Percentiles rank a stretch among this genome's conserved stretches.
These are phyloP conservation scores for Zelostemma sp. DNA, from an alignment of 1,140 invertebrate genomes.

Conservation along the genomic window DNA sequence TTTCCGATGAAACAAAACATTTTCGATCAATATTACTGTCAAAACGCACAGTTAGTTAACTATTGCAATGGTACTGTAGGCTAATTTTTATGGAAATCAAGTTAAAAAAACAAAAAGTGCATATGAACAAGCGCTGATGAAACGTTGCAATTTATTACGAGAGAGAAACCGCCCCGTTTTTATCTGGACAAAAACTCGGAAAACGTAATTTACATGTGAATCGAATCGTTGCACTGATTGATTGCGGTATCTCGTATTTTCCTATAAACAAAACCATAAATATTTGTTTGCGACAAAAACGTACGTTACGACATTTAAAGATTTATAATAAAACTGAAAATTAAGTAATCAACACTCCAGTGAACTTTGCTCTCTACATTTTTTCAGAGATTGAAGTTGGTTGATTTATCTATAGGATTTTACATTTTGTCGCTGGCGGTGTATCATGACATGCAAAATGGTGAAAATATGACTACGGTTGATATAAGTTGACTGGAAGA, in stretches of 20 bases:
- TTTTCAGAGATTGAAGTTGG: too few relatives aligned
- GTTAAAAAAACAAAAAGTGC: constrained; percentile 30
- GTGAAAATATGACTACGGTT: too few relatives aligned
- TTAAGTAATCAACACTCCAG: too few relatives aligned
- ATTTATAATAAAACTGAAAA: too few relatives aligned
- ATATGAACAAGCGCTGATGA: constrained; percentile 36
- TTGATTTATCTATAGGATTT: too few relatives aligned
- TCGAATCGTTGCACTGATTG: constrained; percentile 22
- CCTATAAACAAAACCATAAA: too few relatives aligned
- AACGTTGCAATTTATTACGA: constrained; percentile 9
- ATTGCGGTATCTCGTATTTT: constrained; percentile 24
- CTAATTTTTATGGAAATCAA: constrained; percentile 12
- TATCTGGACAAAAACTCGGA: constrained; percentile 23
- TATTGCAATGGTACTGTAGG: background rate
- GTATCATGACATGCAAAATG: too few relatives aligned
- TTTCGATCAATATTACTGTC: background rate
- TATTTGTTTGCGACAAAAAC: too few relatives aligned
- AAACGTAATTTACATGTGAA: constrained; percentile 38
- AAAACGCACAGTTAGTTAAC: background rate
- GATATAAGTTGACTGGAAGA: constrained; percentile 35
- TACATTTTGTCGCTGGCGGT: too few relatives aligned
- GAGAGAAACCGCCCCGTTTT: constrained; percentile 26
- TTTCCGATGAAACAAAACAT: constrained; percentile 8
- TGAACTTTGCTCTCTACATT: too few relatives aligned
- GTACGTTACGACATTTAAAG: too few relatives aligned